Evolutionary conservation across 2,888 invertebrate species (phyloP).

Genomic region (Ditula angustiorana): DNA sequence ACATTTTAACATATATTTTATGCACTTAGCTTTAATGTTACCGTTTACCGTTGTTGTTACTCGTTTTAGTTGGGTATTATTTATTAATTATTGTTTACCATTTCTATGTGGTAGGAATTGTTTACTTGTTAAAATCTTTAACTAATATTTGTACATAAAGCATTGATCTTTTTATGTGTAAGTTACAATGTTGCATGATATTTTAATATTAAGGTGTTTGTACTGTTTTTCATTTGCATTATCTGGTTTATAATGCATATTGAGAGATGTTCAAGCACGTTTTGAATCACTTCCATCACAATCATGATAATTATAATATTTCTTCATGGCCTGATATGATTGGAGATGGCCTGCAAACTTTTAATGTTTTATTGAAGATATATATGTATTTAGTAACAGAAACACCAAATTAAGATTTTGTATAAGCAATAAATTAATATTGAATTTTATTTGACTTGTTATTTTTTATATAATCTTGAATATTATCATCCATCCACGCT

Average conservation of each 20-base stretch:
- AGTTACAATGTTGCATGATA: constrained; percentile 70
- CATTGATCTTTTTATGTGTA: constrained; percentile 63
- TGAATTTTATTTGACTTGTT: constrained; percentile 43
- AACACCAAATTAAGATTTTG: constrained; percentile 62
- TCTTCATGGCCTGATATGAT: too few relatives aligned
- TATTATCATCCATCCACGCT: too few relatives aligned
- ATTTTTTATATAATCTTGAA: constrained; percentile 21
- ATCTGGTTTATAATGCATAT: constrained; percentile 76
- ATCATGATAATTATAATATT: constrained; percentile 67
- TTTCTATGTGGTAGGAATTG: constrained; percentile 62
- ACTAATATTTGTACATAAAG: constrained; percentile 76
- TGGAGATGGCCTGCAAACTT: constrained; percentile 44
- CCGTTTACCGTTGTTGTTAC: constrained; percentile 82
- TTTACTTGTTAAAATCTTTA: constrained; percentile 64
- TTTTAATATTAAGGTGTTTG: constrained; percentile 66
- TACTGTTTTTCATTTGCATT: constrained; percentile 75
- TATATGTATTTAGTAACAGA: constrained; percentile 49
- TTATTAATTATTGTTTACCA: constrained; percentile 74
- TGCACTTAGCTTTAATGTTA: constrained; percentile 73
- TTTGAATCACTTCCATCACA: constrained; percentile 69
- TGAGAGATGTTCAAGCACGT: constrained; percentile 73
- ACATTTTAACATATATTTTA: constrained; percentile 87
- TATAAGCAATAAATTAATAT: constrained; percentile 58
- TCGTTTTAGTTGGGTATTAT: constrained; percentile 74
- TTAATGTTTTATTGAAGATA: constrained; percentile 51